Evolutionary conservation across 1,140 invertebrate species (phyloP).

Genomic region (Meloidogyne hapla): DNA sequence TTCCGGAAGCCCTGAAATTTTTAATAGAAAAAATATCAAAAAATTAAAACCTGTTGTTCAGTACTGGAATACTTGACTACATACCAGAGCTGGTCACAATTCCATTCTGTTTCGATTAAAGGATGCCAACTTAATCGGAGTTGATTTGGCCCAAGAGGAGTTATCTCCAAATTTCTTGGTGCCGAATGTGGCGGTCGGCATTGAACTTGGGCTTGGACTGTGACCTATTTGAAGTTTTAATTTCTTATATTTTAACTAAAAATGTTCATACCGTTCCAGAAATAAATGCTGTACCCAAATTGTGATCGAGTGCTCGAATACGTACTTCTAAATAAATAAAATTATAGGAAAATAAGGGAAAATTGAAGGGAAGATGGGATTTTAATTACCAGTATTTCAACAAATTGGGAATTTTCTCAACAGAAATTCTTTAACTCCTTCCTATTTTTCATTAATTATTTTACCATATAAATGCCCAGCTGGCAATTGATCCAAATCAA

Average conservation of each 20-base stretch:
- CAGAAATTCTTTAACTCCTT: no score
- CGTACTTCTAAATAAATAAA: conserved; percentile 48
- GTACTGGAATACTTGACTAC: conserved; percentile 62
- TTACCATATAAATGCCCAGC: conserved; percentile 51
- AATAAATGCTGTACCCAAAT: conserved; percentile 53
- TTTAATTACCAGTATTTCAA: no score
- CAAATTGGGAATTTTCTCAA: no score
- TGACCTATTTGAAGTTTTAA: conserved; percentile 1
- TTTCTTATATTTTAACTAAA: neutral
- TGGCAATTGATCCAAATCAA: conserved; percentile 58
- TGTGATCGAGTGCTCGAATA: conserved; percentile 57
- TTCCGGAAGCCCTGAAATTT: conserved; percentile 54
- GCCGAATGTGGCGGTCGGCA: conserved; percentile 49
- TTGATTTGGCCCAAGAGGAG: conserved; percentile 60
- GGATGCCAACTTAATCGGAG: conserved; percentile 58
- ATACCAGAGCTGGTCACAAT: conserved; percentile 63
- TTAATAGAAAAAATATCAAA: neutral
- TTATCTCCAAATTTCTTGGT: conserved; percentile 55
- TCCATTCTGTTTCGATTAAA: conserved; percentile 59
- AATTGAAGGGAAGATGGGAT: no score
- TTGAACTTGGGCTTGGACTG: conserved; percentile 25
- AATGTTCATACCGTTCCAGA: conserved; percentile 48
- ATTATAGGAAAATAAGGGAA: no score
- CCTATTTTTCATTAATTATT: no score
- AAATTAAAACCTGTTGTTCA: conserved; percentile 40